Evolutionary conservation across 1,140 invertebrate species (phyloP).

Genomic region (Drosophila sproati): DNA sequence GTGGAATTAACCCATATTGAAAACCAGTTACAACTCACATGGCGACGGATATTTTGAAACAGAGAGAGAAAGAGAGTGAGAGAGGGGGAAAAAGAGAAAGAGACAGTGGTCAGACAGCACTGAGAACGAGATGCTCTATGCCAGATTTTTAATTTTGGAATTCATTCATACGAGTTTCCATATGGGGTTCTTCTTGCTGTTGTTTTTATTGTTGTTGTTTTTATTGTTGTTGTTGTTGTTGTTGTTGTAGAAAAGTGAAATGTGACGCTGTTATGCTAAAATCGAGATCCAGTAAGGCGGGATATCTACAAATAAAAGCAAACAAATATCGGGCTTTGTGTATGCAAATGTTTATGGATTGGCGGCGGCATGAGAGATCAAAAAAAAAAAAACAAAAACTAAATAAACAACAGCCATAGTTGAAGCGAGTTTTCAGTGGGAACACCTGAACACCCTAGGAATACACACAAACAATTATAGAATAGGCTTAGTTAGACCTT

Average conservation of each 20-base stretch:
- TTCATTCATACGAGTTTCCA: constrained; percentile 51
- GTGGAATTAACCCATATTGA: constrained; percentile 67
- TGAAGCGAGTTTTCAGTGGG: constrained; percentile 10
- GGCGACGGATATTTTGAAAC: constrained; percentile 1
- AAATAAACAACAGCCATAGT: constrained; percentile 33
- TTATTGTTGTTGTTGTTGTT: background rate
- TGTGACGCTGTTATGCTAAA: constrained; percentile 73
- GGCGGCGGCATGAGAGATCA: constrained; percentile 26
- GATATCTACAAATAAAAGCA: constrained; percentile 22
- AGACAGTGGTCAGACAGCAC: background rate
- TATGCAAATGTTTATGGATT: constrained; percentile 77
- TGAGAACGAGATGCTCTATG: constrained; percentile 2
- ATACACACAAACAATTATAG: background rate
- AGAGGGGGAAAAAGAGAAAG: background rate
- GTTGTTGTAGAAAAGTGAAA: constrained; percentile 63
- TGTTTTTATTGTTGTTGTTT: constrained; percentile 1
- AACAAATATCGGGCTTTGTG: constrained; percentile 59
- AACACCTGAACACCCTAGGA: constrained; percentile 8
- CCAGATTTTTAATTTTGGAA: constrained; percentile 32
- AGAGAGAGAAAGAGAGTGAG: background rate
- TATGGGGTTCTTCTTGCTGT: constrained; percentile 7
- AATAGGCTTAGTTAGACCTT: constrained; percentile 2
- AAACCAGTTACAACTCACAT: constrained; percentile 44
- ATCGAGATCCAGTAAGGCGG: constrained; percentile 22
- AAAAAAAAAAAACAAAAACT: constrained; percentile 18